These are phyloP conservation scores for Scrobipalpa costella DNA, from an alignment of 2,888 invertebrate genomes.

Conservation along the genomic window DNA sequence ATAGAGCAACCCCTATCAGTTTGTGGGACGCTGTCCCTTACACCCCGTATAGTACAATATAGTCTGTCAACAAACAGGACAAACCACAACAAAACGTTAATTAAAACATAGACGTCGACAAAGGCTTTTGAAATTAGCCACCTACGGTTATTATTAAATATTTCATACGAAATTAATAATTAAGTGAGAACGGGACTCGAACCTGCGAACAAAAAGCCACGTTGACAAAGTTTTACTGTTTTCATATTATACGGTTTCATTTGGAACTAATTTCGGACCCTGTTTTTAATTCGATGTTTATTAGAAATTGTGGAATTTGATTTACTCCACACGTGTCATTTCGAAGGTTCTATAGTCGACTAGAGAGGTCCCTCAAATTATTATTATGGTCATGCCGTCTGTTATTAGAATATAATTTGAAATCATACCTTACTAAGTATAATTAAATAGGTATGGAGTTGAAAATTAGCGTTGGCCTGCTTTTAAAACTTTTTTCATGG, in stretches of 20 bases:
- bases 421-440: too few relatives aligned
- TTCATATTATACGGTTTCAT: slow-evolving; percentile 43
- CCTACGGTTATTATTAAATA: slow-evolving; percentile 38
- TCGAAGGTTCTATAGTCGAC: not conserved
- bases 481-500: too few relatives aligned
- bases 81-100: slow-evolving; percentile 25
- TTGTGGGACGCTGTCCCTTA: too few relatives aligned
- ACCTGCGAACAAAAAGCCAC: slow-evolving; percentile 36
- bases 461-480: too few relatives aligned
- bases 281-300: slow-evolving; percentile 3
- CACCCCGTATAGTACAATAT: not conserved
- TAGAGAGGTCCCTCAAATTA: too few relatives aligned
- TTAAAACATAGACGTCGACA: slow-evolving; percentile 38
- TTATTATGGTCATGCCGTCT: too few relatives aligned
- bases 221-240: slow-evolving; percentile 45
- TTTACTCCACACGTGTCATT: slow-evolving; percentile 7
- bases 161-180: slow-evolving; percentile 43
- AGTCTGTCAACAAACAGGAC: not conserved
- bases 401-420: too few relatives aligned
- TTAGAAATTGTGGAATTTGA: not conserved
- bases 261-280: slow-evolving; percentile 38
- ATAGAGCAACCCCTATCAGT: too few relatives aligned
- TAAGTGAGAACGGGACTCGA: slow-evolving; percentile 32
- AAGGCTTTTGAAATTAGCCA: slow-evolving; percentile 34
- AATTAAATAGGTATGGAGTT: too few relatives aligned